Evolutionary conservation across 2,888 invertebrate genomes (phyloP).

Genomic region (Omphaloscelis lunosa): DNA sequence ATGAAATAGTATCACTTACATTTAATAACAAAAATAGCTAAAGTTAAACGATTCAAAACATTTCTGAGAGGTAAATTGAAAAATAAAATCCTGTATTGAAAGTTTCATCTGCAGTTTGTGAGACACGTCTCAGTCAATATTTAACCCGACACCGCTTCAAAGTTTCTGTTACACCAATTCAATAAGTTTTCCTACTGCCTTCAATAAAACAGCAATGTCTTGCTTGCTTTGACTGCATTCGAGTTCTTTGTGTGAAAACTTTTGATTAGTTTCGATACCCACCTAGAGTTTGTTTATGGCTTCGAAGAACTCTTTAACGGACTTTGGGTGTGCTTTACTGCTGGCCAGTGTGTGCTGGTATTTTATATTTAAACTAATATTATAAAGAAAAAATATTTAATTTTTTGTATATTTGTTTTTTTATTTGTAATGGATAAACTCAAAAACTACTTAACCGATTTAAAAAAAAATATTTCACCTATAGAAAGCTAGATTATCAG

Average conservation of each 20-base stretch:
- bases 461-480: too few species aligned
- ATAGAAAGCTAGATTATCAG: too few species aligned
- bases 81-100: constrained; percentile 55
- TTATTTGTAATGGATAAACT: too few species aligned
- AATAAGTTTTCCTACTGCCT: constrained; percentile 77
- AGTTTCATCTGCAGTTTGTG: constrained; percentile 62
- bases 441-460: too few species aligned
- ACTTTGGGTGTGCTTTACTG: constrained; percentile 12
- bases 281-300: constrained; percentile 68
- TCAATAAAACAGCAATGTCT: constrained; percentile 83
- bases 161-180: constrained; percentile 79
- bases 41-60: constrained; percentile 30
- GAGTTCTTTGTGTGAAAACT: constrained; percentile 80
- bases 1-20: neutral
- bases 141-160: constrained; percentile 74
- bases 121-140: constrained; percentile 72
- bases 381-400: too few species aligned
- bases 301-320: constrained; percentile 15
- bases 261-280: constrained; percentile 83
- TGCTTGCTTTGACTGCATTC: constrained; percentile 78
- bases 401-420: too few species aligned
- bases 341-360: constrained; percentile 1
- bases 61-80: constrained; percentile 49
- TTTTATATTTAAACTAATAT: too few species aligned
- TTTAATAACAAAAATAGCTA: neutral